Evolutionary conservation across 2,797 vertebrate species (phyloP).

Genomic region (Danio choprae): DNA sequence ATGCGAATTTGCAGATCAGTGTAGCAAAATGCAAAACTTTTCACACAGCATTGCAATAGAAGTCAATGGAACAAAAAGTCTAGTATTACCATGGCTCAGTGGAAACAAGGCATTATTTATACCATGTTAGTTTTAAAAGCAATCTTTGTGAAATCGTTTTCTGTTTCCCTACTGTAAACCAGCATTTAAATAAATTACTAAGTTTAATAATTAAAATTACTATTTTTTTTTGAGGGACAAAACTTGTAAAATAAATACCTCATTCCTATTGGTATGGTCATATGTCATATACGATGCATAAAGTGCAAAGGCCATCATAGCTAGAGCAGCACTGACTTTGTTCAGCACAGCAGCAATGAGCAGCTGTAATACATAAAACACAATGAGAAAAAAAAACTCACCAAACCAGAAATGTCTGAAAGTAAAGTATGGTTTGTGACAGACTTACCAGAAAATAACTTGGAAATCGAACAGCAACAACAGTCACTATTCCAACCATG

Average conservation of each 20-base stretch:
- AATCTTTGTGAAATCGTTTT: too few species aligned
- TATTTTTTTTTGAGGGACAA: too few species aligned
- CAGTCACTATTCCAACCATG: conserved; percentile 63
- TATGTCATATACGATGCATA: conserved; percentile 49
- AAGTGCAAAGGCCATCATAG: conserved; percentile 65
- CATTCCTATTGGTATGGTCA: neutral
- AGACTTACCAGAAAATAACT: conserved; percentile 76
- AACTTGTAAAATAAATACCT: neutral
- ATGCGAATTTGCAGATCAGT: too few species aligned
- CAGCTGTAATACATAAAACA: conserved; percentile 61
- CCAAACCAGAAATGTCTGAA: neutral
- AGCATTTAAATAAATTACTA: too few species aligned
- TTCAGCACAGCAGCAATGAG: conserved; percentile 64
- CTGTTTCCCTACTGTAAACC: too few species aligned
- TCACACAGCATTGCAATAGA: too few species aligned
- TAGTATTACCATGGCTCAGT: too few species aligned
- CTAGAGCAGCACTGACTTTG: conserved; percentile 60
- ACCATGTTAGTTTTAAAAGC: too few species aligned
- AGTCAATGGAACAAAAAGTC: too few species aligned
- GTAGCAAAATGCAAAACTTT: too few species aligned
- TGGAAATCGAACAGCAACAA: conserved; percentile 71
- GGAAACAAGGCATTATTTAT: too few species aligned
- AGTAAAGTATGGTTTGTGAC: neutral
- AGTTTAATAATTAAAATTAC: too few species aligned
- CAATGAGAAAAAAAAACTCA: neutral